Evolutionary conservation across 2,888 invertebrate species (phyloP), one percentile per base, ranked within the genome.

Genomic region (Drosophila prostipennis): DNA sequence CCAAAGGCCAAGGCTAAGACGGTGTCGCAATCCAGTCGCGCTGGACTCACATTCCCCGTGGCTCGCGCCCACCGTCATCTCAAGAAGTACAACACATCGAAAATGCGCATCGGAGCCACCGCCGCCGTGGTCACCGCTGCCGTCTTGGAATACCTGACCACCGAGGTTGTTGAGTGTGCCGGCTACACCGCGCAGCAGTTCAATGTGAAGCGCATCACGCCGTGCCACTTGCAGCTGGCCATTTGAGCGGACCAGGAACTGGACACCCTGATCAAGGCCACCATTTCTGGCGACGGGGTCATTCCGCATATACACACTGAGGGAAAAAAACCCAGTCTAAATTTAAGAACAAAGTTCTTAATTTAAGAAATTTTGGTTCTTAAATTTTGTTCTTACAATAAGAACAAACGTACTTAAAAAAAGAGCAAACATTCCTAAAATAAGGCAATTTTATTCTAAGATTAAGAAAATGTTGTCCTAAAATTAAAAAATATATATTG

Each of bases 291-390:
- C 90, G 99, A 99, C 93, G 99, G 99, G 95, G 99, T 99, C 90
- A 99, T 99, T 92, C 99, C 99, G 90, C 99, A 99, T 93, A 99
- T 99, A 94, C 99, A n/a, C n/a, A n/a, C n/a, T n/a, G n/a, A n/a
- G n/a, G n/a, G n/a, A n/a, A n/a, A n/a, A n/a, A n/a, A n/a, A n/a
- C n/a, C n/a, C n/a, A n/a, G n/a, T n/a, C n/a, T n/a, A n/a, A n/a
- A n/a, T n/a, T n/a, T n/a, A n/a, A n/a, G n/a, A n/a, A n/a, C n/a
- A n/a, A n/a, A n/a, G n/a, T n/a, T n/a, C n/a, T n/a, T n/a, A n/a
- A n/a, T n/a, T n/a, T n/a, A n/a, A n/a, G n/a, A n/a, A n/a, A n/a
- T n/a, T n/a, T n/a, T n/a, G n/a, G n/a, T n/a, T n/a, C n/a, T n/a
- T n/a, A n/a, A n/a, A n/a, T n/a, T n/a, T n/a, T n/a, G n/a, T n/a